phyloP scores from a whole-genome alignment of 2,888 invertebrate species.

The Agrochola circellaris region DNA sequence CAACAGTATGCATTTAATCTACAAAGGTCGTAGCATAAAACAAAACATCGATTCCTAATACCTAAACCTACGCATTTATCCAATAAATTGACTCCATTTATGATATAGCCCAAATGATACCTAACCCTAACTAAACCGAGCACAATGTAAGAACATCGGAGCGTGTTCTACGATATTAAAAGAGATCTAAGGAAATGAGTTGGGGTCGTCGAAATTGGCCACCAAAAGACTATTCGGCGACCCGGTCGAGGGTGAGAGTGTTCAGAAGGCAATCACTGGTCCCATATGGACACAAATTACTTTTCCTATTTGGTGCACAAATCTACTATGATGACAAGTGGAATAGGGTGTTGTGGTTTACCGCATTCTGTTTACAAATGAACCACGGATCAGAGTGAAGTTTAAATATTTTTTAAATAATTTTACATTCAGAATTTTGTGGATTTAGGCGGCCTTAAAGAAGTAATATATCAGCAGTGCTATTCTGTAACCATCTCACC shows the following conservation, averaged over 20 bases:
- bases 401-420: slow-evolving; percentile 16
- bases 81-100: slow-evolving; percentile 62
- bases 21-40: slow-evolving; percentile 19
- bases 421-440: background rate
- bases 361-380: slow-evolving; percentile 66
- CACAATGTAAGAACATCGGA: slow-evolving; percentile 70
- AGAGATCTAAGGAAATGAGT: slow-evolving; percentile 83
- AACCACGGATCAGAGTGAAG: slow-evolving; percentile 16
- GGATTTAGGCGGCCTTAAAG: background rate
- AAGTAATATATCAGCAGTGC: too few species aligned
- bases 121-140: slow-evolving; percentile 68
- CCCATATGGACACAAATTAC: slow-evolving; percentile 91
- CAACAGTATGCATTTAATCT: slow-evolving; percentile 7
- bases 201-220: slow-evolving; percentile 81
- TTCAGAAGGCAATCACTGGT: slow-evolving; percentile 89
- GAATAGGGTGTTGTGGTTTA: slow-evolving; percentile 82
- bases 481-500: too few species aligned
- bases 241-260: slow-evolving; percentile 81
- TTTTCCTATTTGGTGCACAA: slow-evolving; percentile 84
- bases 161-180: slow-evolving; percentile 78
- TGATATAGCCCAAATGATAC: slow-evolving; percentile 67
- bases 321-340: slow-evolving; percentile 86
- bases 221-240: slow-evolving; percentile 82
- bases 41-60: slow-evolving; percentile 11
- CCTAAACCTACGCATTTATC: slow-evolving; percentile 2